Evolutionary conservation across 2,113 vertebrate species (phyloP).

Genomic region (Muntiacus reevesi): DNA sequence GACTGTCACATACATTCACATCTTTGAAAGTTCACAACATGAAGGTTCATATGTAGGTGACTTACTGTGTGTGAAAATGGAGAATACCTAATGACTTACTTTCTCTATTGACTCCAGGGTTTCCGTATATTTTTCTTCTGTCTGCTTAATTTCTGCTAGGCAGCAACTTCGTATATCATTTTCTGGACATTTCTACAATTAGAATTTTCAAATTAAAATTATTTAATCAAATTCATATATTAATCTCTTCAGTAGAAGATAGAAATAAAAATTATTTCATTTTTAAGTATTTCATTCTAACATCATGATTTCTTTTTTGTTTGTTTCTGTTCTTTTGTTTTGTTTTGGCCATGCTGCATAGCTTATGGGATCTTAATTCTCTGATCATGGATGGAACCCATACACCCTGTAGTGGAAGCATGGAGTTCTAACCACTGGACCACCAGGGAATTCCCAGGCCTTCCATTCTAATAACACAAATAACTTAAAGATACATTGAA

Average conservation of each 20-base stretch:
- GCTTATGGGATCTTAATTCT: neutral
- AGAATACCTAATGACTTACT: conserved; percentile 75
- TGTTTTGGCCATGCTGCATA: neutral
- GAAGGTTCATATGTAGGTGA: neutral
- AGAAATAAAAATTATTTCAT: neutral
- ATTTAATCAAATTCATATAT: neutral
- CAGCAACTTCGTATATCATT: conserved; percentile 96
- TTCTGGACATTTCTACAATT: conserved; percentile 91
- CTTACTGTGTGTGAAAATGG: neutral
- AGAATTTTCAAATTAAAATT: conserved; percentile 56
- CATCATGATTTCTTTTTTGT: neutral
- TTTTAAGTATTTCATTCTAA: neutral
- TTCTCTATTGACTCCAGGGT: conserved; percentile 97
- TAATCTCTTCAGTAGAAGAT: neutral
- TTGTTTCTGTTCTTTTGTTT: neutral
- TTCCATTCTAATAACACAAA: neutral
- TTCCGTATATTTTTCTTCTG: conserved; percentile 98
- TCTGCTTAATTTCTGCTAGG: conserved; percentile 95
- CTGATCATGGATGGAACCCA: neutral
- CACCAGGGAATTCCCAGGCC: neutral
- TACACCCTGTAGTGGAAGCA: neutral
- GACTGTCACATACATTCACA: neutral
- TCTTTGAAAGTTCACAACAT: neutral
- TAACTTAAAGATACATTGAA: neutral
- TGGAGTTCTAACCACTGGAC: neutral